Evolutionary conservation across 2,797 vertebrate genomes (phyloP).

Genomic region (Vultur gryphus): DNA sequence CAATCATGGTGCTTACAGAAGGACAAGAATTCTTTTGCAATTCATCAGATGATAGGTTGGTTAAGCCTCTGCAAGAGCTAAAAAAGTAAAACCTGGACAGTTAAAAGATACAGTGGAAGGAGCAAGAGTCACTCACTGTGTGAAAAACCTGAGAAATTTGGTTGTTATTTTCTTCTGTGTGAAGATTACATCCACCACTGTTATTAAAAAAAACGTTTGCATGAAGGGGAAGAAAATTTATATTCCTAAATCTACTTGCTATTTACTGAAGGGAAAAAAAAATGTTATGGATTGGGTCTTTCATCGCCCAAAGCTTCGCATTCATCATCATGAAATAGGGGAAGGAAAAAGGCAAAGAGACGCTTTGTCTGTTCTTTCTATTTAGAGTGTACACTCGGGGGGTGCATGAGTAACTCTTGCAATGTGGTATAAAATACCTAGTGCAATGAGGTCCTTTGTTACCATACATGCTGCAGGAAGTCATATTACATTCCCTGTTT

Average conservation of each 20-base stretch:
- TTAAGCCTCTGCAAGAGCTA: background rate
- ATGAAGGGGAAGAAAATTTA: background rate
- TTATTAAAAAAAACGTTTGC: background rate
- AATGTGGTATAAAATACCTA: background rate
- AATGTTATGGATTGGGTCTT: background rate
- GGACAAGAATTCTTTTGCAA: background rate
- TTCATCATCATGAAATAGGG: background rate
- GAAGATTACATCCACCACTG: background rate
- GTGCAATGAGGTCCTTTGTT: background rate
- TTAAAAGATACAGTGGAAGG: background rate
- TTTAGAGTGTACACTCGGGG: background rate
- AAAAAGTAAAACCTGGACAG: background rate
- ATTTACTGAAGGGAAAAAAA: background rate
- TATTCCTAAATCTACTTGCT: background rate
- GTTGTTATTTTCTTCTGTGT: background rate
- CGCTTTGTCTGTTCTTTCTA: background rate
- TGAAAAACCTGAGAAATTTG: background rate
- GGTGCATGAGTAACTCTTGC: background rate
- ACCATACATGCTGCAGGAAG: background rate
- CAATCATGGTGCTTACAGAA: rapidly evolving
- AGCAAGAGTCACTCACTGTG: background rate
- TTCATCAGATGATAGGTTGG: background rate
- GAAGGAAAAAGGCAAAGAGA: background rate
- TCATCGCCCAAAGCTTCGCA: background rate
- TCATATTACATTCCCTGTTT: background rate